phyloP scores from a whole-genome alignment of 2,888 invertebrate species.

The Eurytoma californica region DNA sequence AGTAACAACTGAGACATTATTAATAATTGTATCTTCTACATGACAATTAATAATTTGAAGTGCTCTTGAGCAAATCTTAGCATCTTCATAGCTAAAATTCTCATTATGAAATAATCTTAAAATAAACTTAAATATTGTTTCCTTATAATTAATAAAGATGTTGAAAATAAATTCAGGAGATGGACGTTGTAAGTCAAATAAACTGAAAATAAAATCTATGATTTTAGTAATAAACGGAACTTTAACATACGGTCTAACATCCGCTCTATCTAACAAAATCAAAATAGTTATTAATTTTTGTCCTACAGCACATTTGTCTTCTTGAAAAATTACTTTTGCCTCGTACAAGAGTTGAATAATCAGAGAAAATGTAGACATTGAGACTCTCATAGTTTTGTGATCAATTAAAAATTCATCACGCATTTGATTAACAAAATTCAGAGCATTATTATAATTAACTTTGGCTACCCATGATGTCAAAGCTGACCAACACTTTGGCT shows the following conservation, averaged over 20 bases:
- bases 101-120: conserved; percentile 45
- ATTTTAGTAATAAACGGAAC: conserved; percentile 53
- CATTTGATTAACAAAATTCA: conserved; percentile 57
- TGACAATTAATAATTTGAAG: conserved; percentile 18
- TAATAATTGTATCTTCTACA: background rate
- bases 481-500: conserved; percentile 58
- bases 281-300: conserved; percentile 59
- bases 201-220: conserved; percentile 61
- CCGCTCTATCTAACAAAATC: conserved; percentile 58
- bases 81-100: conserved; percentile 41
- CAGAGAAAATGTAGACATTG: conserved; percentile 60
- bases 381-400: conserved; percentile 35
- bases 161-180: conserved; percentile 19
- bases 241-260: conserved; percentile 66
- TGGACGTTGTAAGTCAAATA: conserved; percentile 47
- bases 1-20: conserved; percentile 3
- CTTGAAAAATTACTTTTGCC: conserved; percentile 58
- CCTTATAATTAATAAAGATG: conserved; percentile 31
- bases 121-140: conserved; percentile 45
- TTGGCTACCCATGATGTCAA: conserved; percentile 40
- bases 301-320: conserved; percentile 52
- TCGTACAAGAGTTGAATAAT: conserved; percentile 63
- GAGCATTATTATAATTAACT: conserved; percentile 50
- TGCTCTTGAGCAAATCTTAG: conserved; percentile 30
- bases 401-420: conserved; percentile 50